Base-by-base conservation (phyloP, 2,888 invertebrate species). In the Criorhina ranunculi region DNA sequence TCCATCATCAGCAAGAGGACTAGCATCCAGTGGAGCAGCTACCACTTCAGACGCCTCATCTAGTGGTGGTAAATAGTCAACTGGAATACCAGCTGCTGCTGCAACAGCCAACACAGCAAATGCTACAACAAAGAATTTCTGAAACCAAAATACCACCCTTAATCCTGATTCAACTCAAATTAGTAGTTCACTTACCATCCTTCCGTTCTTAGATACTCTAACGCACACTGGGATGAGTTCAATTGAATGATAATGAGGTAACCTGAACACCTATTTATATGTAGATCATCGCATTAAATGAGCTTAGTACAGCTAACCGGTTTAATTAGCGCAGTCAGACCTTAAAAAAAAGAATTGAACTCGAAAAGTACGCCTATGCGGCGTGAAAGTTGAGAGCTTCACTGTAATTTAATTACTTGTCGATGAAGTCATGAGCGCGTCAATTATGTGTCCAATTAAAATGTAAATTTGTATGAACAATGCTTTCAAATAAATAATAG, bases 51-150 rank as follows among this genome's bases (percentile, higher is more conserved):
- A 80, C 46, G 12, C 15, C 12, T 76, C 46, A 3, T 46, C 75
- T n/a, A 66, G 75, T 0, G 66, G 73, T 9, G 73, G 73, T 2
- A 73, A 12, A 17, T 73, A 69, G 37, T 55, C 78, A 72, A 1
- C 67, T 80, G 12, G 81, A 57, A 87, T 70, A 73, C 89, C 90
- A 87, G 90, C 90, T 86, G 90, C 91, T 87, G 89, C 88, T 69
- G 89, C 89, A 59, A 88, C 89, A 37, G 75, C 57, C 40, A 72
- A 29, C 5, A 37, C 37, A 51, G 57, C 66, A 29, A 57, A 67
- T 9, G 53, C 66, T 5, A 76, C 29, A 0, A 59, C 59, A 42
- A 76, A 51, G 12, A 51, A 15, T 76, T 29, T 76, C 76, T 76
- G 35, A 44, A 76, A 76, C n/a, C 6, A 9, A 49, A 3, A 72